Percentiles rank a stretch among this genome's conserved stretches.
These are phyloP conservation scores for Drosophila elegans DNA, from an alignment of 1,140 invertebrate genomes.

Conservation along the genomic window DNA sequence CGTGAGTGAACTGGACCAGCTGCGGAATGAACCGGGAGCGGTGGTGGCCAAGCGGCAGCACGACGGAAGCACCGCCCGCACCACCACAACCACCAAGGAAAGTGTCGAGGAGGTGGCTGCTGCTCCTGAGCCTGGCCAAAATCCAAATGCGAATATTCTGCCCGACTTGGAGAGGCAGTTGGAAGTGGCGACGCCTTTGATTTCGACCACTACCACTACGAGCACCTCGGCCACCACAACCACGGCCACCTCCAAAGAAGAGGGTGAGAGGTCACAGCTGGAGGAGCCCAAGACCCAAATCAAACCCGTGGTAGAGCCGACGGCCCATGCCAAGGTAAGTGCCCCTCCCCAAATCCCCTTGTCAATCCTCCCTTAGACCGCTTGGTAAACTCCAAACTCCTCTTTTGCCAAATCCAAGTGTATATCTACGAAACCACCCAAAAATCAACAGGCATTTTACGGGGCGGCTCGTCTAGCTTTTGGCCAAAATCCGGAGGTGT, in stretches of 20 bases:
- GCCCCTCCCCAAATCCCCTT: not conserved
- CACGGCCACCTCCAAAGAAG: slow-evolving; percentile 64
- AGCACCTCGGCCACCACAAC: slow-evolving; percentile 73
- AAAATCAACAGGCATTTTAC: slow-evolving; percentile 81
- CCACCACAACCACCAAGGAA: slow-evolving; percentile 70
- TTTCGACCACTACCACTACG: slow-evolving; percentile 70
- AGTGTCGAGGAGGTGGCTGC: slow-evolving; percentile 62
- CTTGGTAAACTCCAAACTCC: slow-evolving; percentile 66
- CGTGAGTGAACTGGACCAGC: slow-evolving; percentile 75
- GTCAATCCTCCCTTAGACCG: slow-evolving; percentile 16
- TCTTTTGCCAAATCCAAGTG: slow-evolving; percentile 75
- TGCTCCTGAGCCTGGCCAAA: slow-evolving; percentile 28
- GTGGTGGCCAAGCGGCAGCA: slow-evolving; percentile 51
- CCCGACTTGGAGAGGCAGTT: slow-evolving; percentile 74
- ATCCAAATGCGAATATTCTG: slow-evolving; percentile 32
- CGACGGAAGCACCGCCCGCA: slow-evolving; percentile 64
- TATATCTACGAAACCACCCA: slow-evolving; percentile 81
- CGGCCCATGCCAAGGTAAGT: slow-evolving; percentile 54
- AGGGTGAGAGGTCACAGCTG: slow-evolving; percentile 61
- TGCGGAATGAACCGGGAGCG: slow-evolving; percentile 48
- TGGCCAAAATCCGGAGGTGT: slow-evolving; percentile 82
- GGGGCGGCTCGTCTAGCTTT: slow-evolving; percentile 82
- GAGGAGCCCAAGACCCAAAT: slow-evolving; percentile 62
- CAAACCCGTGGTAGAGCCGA: slow-evolving; percentile 59
- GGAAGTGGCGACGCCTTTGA: slow-evolving; percentile 72